Base-by-base conservation (phyloP, 2,888 invertebrate genomes). In the Spicauda simplicius region DNA sequence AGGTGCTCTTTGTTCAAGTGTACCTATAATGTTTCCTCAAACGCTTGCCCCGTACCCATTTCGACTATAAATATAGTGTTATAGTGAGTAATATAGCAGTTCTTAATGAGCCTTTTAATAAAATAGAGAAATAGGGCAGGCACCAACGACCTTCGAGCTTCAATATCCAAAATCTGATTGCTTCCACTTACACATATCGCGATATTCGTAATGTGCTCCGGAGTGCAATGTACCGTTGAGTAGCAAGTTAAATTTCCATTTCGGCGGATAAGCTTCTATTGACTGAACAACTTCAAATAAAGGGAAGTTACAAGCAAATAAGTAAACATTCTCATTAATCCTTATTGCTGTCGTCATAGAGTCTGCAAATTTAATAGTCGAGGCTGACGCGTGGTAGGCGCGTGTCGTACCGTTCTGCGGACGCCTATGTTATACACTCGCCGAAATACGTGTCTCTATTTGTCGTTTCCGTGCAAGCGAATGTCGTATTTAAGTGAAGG, bases 251-350 rank as follows among this genome's bases (percentile, higher is more conserved):
- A 72, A 72, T 20, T 69, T 73, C 70, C 64, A 62, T 56, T 69
- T 56, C 50, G 62, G 60, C 64, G 71, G 33, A 71, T 68, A 70
- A 69, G 68, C 68, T 66, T 71, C 64, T 72, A 73, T 76, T 76
- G 77, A 76, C 73, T 74, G 69, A 69, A 73, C 71, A 72, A 71
- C 72, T 72, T 67, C 75, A 74, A 77, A 74, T 69, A 75, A 74
- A 74, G 75, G 74, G 74, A 72, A 70, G 69, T 71, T 65, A 69
- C 71, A 37, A 71, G 64, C 73, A 73, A 75, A 75, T 72, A 74
- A 71, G 66, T 65, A 69, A 70, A 70, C 69, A 69, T 50, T 68
- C 64, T 69, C 69, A 72, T 70, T 69, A 70, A 69, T 69, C 66
- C 64, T 59, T 57, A 71, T 72, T 68, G 66, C 69, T 65, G 62